These are phyloP conservation scores for Amphiprion percula DNA, from an alignment of 2,113 vertebrate species.

Conservation along the genomic window DNA sequence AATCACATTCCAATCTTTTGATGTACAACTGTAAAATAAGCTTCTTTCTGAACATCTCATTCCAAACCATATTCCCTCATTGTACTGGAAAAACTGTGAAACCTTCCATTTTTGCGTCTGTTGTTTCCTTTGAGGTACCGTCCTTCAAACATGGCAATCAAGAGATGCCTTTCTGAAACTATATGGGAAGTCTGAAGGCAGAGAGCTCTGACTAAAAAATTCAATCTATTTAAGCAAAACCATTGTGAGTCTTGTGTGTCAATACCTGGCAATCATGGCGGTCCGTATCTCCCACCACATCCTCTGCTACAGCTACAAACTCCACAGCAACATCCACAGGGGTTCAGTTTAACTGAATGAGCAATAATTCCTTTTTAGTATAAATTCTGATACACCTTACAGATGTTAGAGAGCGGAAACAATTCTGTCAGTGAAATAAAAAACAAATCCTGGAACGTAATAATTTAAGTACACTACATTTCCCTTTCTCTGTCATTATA, in stretches of 20 bases:
- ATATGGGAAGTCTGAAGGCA: too few species aligned
- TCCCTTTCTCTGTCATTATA: constrained; percentile 51
- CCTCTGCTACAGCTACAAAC: neutral
- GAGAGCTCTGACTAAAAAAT: too few species aligned
- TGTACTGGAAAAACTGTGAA: too few species aligned
- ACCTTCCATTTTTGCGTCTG: too few species aligned
- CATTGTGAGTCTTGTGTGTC: neutral
- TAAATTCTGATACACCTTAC: neutral
- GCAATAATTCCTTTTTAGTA: neutral
- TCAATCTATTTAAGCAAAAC: too few species aligned
- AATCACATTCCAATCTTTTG: too few species aligned
- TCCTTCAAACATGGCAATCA: too few species aligned
- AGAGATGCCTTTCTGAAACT: too few species aligned
- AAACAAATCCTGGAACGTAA: constrained; percentile 36
- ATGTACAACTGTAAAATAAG: too few species aligned
- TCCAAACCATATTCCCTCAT: too few species aligned
- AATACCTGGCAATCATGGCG: neutral
- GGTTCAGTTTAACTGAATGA: neutral
- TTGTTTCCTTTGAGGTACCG: too few species aligned
- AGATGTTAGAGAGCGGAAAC: constrained; percentile 30
- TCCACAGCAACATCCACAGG: neutral
- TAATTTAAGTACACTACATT: constrained; percentile 40
- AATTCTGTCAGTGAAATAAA: neutral
- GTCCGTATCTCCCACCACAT: neutral
- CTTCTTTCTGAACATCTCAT: too few species aligned